Percentiles rank a stretch among this genome's conserved stretches.
Conservation (phyloP, 1,140 invertebrate genomes). For the Magallana gigas region DNA sequence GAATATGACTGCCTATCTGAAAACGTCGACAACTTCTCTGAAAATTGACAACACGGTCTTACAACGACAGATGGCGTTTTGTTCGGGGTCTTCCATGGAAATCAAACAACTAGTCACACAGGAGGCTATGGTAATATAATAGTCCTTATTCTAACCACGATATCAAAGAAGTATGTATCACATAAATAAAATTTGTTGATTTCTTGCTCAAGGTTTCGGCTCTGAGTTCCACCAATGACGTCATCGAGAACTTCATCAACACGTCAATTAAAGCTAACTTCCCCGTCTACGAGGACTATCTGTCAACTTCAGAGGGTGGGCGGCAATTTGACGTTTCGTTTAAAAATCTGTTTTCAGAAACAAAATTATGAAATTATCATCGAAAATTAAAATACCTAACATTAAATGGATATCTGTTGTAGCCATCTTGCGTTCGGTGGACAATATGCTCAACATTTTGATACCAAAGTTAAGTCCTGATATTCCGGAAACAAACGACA, state of each 20-base stretch:
- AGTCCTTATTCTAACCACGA: not conserved
- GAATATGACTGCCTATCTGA: not conserved
- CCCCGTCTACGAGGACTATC: constrained; percentile 50
- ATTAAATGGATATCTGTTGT: not conserved
- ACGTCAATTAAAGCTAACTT: not conserved
- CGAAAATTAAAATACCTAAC: not conserved
- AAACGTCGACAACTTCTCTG: not conserved
- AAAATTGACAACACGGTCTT: constrained; percentile 1
- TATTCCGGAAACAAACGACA: constrained; percentile 21
- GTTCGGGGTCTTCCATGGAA: not conserved
- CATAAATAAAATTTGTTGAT: not conserved
- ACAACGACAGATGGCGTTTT: constrained; percentile 8
- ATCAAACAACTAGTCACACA: constrained; percentile 22
- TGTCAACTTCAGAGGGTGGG: constrained; percentile 46
- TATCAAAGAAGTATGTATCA: not conserved
- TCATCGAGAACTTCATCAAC: constrained; percentile 16
- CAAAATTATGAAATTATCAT: no score
- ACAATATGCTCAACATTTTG: constrained; percentile 45
- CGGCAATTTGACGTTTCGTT: no score
- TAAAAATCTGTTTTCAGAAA: no score
- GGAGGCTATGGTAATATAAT: not conserved
- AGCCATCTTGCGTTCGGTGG: constrained; percentile 45
- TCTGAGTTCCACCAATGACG: not conserved
- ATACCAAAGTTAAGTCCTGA: constrained; percentile 37
- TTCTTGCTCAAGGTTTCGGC: not conserved